A percentile compares a stretch with the other conserved stretches of the same genome.
Conservation (phyloP, 2,797 vertebrate genomes). For the Sebastes oblongus region DNA sequence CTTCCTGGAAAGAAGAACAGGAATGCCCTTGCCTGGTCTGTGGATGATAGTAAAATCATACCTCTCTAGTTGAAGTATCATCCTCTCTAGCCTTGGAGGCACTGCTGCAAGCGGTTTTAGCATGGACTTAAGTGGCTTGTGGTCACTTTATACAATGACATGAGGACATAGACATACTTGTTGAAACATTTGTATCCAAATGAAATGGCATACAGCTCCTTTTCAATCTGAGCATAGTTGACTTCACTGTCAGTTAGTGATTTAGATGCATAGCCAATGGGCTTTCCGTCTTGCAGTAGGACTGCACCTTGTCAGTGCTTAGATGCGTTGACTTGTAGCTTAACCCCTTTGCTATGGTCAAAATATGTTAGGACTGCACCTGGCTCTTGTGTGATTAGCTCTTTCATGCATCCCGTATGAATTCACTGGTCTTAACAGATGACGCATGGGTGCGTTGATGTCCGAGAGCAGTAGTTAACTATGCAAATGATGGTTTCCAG, state of each 20-base stretch:
- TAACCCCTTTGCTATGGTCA: neutral
- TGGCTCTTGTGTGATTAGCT: neutral
- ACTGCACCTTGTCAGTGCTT: neutral
- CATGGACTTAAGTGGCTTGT: neutral
- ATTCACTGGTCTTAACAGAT: neutral
- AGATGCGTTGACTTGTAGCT: neutral
- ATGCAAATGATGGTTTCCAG: neutral
- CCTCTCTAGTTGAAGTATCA: slow-evolving; percentile 13
- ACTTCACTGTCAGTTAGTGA: neutral
- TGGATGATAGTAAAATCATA: slow-evolving; percentile 13
- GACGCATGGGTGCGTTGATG: neutral
- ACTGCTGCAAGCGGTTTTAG: neutral
- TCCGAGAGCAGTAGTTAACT: neutral
- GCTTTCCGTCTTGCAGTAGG: neutral
- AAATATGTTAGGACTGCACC: neutral
- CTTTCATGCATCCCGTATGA: neutral
- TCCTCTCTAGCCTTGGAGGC: neutral
- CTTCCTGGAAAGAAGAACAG: slow-evolving; percentile 10
- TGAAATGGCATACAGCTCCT: neutral
- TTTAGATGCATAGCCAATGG: neutral
- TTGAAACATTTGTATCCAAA: neutral
- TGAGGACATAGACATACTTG: neutral
- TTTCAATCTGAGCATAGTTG: neutral
- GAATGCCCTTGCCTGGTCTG: slow-evolving; percentile 1
- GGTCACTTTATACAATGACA: neutral